Percentiles rank a stretch among this genome's conserved stretches.
Conservation (phyloP, 2,113 vertebrate species). For the Leptosomus discolor region DNA sequence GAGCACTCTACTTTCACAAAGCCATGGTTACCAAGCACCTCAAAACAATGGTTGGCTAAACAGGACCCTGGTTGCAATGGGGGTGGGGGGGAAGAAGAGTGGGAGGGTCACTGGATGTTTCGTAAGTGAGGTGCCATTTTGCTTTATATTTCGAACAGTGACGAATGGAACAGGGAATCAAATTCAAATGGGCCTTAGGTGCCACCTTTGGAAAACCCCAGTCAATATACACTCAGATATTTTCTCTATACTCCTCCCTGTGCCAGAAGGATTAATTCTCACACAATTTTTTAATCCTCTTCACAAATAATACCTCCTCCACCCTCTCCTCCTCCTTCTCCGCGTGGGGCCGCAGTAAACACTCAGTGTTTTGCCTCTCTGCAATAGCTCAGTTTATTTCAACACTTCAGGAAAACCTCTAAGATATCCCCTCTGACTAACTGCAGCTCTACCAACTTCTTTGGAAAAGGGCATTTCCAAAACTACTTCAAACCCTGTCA, state of each 20-base stretch:
- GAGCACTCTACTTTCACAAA: constrained; percentile 12
- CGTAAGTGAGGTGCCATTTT: neutral
- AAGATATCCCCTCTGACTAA: neutral
- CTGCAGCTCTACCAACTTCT: neutral
- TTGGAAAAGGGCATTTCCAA: neutral
- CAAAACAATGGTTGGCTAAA: neutral
- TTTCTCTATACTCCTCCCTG: neutral
- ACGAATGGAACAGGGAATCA: neutral
- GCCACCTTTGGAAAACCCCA: neutral
- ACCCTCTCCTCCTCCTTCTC: neutral
- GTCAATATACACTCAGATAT: neutral
- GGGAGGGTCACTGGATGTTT: neutral
- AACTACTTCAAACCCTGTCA: neutral
- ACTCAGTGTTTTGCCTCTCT: neutral
- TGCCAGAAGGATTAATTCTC: neutral
- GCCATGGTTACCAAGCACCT: constrained; percentile 34
- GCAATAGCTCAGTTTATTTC: neutral
- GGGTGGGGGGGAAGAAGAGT: neutral
- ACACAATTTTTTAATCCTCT: neutral
- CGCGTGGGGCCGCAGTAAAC: fast-evolving
- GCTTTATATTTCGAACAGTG: neutral
- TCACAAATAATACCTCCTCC: neutral
- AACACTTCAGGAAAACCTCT: neutral
- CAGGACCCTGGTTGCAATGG: neutral
- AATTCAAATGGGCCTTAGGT: neutral